Evolutionary conservation across 2,113 vertebrate genomes (phyloP).

Genomic region (Tapirus terrestris): DNA sequence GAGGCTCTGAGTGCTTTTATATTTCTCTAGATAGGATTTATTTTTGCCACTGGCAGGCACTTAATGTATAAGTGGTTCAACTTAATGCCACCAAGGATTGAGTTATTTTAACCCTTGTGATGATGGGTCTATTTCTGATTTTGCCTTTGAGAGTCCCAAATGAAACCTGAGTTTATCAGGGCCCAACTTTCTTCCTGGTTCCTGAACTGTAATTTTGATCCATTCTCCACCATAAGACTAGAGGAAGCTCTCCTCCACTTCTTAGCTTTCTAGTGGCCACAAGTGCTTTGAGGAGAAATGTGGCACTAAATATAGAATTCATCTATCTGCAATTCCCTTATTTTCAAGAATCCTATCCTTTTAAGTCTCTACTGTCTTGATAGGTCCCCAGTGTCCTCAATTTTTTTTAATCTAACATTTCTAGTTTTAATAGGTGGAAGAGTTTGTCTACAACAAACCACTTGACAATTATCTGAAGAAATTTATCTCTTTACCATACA

Average conservation of each 20-base stretch:
- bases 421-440: not conserved
- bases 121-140: not conserved
- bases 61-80: not conserved
- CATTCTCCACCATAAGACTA: not conserved
- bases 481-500: not conserved
- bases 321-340: not conserved
- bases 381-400: not conserved
- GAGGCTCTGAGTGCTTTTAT: not conserved
- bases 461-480: not conserved
- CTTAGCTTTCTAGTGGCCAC: not conserved
- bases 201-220: not conserved
- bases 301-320: not conserved
- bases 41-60: not conserved
- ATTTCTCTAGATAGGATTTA: not conserved
- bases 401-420: not conserved
- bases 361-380: not conserved
- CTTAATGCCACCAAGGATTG: not conserved
- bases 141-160: not conserved
- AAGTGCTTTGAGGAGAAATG: not conserved
- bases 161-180: not conserved
- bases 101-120: not conserved
- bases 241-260: not conserved
- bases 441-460: not conserved
- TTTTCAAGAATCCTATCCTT: not conserved
- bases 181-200: not conserved